phyloP scores from a whole-genome alignment of 2,113 vertebrate species.

The Rhea americana region DNA sequence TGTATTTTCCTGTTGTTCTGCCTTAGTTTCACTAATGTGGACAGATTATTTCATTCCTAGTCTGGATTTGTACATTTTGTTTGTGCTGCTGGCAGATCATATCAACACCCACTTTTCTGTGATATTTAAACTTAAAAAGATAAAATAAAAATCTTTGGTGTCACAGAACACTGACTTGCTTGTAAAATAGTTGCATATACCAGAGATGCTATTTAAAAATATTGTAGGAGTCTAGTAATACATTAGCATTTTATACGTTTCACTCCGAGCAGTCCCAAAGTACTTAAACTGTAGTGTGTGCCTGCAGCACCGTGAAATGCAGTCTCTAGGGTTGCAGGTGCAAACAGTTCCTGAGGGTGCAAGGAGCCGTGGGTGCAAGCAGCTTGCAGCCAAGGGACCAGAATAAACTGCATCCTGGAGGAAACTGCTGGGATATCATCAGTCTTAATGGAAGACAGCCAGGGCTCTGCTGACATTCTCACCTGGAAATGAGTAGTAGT shows the following conservation, averaged over 20 bases:
- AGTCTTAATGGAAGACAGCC: background rate
- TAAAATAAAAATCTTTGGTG: slow-evolving; percentile 60
- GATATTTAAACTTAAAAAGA: slow-evolving; percentile 53
- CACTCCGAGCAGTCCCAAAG: background rate
- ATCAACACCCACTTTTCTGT: slow-evolving; percentile 65
- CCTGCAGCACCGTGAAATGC: background rate
- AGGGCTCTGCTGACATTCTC: background rate
- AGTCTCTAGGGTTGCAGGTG: background rate
- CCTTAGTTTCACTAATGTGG: background rate
- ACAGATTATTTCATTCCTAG: background rate
- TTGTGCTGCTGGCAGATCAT: slow-evolving; percentile 68
- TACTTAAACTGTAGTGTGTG: background rate
- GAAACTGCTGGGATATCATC: background rate
- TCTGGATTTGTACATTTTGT: slow-evolving; percentile 50
- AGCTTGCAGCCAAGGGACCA: background rate
- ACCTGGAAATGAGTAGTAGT: background rate
- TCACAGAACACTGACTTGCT: slow-evolving; percentile 54
- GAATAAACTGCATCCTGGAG: background rate
- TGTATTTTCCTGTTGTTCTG: background rate
- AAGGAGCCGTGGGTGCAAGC: background rate
- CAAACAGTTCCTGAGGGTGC: background rate
- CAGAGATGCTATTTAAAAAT: slow-evolving; percentile 58
- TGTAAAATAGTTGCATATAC: slow-evolving; percentile 59
- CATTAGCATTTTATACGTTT: slow-evolving; percentile 59
- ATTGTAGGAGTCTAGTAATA: slow-evolving; percentile 67